Base-by-base conservation (phyloP, 64 coral and sea anemone genomes). In the Porites lutea region DNA sequence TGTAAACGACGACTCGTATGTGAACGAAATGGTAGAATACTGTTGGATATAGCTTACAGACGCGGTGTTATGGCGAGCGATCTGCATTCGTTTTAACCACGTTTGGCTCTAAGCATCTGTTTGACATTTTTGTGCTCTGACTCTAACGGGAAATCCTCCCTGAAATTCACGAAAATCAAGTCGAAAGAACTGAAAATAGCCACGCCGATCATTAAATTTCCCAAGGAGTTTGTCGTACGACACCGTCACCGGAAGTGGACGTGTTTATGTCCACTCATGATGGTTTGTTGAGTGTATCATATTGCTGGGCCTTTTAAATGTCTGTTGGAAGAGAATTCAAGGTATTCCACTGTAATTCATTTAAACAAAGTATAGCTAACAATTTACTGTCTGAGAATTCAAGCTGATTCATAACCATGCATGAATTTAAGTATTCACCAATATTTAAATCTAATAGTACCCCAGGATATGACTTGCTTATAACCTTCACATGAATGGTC, bases 161-260 rank as follows among this genome's bases (percentile, higher is more conserved):
- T 5, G 63, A 50, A 49, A 68, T 84, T 69, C 46, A 68, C 19
- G 44, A 68, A 84, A 12, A 68, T 19, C 46, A 9, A 64, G 45
- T 76, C 46, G 4, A 23, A 84, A 68, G 47, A 64, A 18, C 51
- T 46, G 4, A 23, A 84, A 68, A 19, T 66, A 48, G 48, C 81
- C 11, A 14, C 27, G 63, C 13, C 47, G 81, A 84, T 84, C 45
- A 8, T 9, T 2, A 69, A 68, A 46, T 76, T 51, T 52, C 48
- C 3, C 13, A 19, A 6, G 73, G 73, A 76, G 47, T 68, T 57
- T 50, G 69, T 68, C 51, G 18, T 3, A 84, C 45, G 45, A 22
- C 18, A n/a, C 51, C 44, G 61, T 3, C 81, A 84, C 81, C 81
- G 81, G 81, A 84, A 84, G n/a, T 47, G 9, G 64, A 12, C 81